These are phyloP conservation scores for Haliclona indistincta DNA, from an alignment of 37 sponge, comb jelly and placozoan species.

Conservation along the genomic window DNA sequence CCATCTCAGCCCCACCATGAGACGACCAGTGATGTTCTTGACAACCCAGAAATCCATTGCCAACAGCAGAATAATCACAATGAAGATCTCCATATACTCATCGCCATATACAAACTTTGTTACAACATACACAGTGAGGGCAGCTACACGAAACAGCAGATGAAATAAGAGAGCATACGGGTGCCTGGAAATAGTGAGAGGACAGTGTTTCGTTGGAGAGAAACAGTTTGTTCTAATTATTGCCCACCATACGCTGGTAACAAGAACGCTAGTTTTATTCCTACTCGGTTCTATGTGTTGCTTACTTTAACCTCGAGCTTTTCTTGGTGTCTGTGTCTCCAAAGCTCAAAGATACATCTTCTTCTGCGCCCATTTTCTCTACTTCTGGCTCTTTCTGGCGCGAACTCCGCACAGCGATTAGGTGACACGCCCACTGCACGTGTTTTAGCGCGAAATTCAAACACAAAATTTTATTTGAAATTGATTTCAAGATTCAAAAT, in stretches of 20 bases:
- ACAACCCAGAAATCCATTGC: constrained; percentile 97
- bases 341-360: constrained; percentile 20
- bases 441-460: too few relatives aligned
- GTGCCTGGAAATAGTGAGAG: constrained; percentile 71
- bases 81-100: constrained; percentile 51
- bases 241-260: too few relatives aligned
- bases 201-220: too few relatives aligned
- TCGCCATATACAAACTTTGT: constrained; percentile 30
- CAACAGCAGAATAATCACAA: constrained; percentile 72
- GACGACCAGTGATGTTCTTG: constrained; percentile 92
- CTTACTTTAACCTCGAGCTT: constrained; percentile 43
- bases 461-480: too few relatives aligned
- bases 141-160: constrained; percentile 71
- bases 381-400: constrained; percentile 3
- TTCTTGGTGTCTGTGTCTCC: constrained; percentile 6
- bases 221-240: too few relatives aligned
- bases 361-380: too few relatives aligned
- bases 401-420: constrained; percentile 4
- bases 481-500: too few relatives aligned
- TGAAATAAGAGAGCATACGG: constrained; percentile 88
- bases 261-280: background rate
- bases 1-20: constrained; percentile 96
- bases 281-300: background rate
- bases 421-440: too few relatives aligned
- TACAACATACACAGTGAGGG: constrained; percentile 76